phyloP scores from a whole-genome alignment of 2,113 vertebrate genomes.

The Dasypus novemcinctus region DNA sequence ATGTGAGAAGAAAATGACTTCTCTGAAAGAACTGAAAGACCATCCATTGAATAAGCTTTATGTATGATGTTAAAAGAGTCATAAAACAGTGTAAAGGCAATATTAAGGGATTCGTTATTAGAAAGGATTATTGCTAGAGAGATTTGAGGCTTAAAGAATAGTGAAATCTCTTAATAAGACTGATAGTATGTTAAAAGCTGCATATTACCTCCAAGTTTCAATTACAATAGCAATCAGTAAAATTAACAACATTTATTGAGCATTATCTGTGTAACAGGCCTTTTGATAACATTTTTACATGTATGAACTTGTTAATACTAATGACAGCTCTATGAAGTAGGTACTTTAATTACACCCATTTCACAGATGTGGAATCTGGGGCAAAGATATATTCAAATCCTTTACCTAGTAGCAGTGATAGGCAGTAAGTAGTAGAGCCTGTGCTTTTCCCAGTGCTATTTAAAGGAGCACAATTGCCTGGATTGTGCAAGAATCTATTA shows the following conservation, averaged over 20 bases:
- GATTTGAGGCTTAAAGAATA: not conserved
- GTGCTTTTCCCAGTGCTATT: not conserved
- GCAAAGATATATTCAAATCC: not conserved
- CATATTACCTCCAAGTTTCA: not conserved
- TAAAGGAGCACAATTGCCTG: not conserved
- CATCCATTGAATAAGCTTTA: not conserved
- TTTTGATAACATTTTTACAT: not conserved
- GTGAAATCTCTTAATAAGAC: not conserved
- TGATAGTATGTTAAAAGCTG: not conserved
- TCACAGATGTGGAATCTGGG: not conserved
- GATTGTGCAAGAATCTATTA: not conserved
- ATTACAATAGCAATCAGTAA: not conserved
- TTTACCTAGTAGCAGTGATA: not conserved
- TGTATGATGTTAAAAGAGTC: not conserved
- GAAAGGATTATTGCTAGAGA: not conserved
- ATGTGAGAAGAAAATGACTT: not conserved
- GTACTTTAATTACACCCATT: not conserved
- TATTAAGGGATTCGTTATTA: not conserved
- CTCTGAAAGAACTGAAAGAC: not conserved
- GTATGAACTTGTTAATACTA: not conserved
- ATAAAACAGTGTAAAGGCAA: not conserved
- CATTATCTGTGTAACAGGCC: not conserved
- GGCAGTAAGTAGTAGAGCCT: not conserved
- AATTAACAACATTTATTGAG: not conserved
- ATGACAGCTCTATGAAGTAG: not conserved